Evolutionary conservation across 2,888 invertebrate species (phyloP).

Genomic region (Drepanosiphum platanoidis): DNA sequence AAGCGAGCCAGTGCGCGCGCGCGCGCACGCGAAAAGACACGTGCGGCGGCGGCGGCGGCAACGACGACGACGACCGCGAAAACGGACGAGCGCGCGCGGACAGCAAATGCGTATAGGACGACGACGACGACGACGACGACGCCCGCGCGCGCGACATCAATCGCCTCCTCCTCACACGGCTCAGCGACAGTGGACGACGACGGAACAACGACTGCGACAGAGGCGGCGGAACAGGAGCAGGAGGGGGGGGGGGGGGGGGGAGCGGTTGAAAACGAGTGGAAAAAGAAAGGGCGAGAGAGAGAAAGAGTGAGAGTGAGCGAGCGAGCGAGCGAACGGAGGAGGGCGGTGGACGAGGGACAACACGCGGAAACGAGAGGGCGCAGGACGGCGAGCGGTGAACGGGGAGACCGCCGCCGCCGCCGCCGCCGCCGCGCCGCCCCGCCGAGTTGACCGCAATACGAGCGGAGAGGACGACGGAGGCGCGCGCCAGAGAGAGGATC

Average conservation of each 20-base stretch:
- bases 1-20: too few relatives aligned
- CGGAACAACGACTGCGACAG: not conserved
- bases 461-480: slow-evolving; percentile 24
- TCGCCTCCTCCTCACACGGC: not conserved
- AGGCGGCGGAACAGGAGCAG: not conserved
- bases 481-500: slow-evolving; percentile 59
- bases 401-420: not conserved
- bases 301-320: not conserved
- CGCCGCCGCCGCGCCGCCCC: too few relatives aligned
- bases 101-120: not conserved
- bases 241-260: not conserved
- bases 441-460: slow-evolving; percentile 57
- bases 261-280: not conserved
- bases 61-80: not conserved
- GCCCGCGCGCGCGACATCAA: not conserved
- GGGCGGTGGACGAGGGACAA: not conserved
- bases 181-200: not conserved
- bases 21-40: too few relatives aligned
- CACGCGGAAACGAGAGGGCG: slow-evolving; percentile 33
- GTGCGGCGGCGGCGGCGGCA: not conserved
- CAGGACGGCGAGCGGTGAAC: not conserved
- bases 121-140: too few relatives aligned
- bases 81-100: not conserved
- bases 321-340: not conserved
- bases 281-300: not conserved